These are phyloP conservation scores for Drosophila nigromelanica DNA, from an alignment of 1,140 invertebrate species.

Conservation along the genomic window DNA sequence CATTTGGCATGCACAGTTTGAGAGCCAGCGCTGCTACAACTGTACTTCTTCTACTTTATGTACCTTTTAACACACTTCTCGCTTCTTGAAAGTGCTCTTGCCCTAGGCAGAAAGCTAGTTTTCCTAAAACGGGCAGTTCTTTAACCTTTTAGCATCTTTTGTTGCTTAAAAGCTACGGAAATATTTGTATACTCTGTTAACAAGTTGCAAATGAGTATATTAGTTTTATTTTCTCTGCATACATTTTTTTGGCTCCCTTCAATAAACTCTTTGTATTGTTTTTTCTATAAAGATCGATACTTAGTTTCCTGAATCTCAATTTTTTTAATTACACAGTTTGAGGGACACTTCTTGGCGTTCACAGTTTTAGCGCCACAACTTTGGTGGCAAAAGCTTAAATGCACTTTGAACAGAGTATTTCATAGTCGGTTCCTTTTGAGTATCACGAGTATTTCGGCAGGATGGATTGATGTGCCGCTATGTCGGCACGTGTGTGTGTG, in stretches of 20 bases:
- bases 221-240: too few relatives aligned
- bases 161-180: conserved; percentile 46
- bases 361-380: too few relatives aligned
- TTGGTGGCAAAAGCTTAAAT: too few relatives aligned
- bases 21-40: conserved; percentile 30
- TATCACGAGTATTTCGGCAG: conserved; percentile 1
- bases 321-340: too few relatives aligned
- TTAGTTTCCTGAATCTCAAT: too few relatives aligned
- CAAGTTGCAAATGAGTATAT: too few relatives aligned
- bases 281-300: too few relatives aligned
- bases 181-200: neutral
- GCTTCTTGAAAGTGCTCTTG: conserved; percentile 45
- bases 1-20: conserved; percentile 39
- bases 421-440: too few relatives aligned
- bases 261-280: too few relatives aligned
- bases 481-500: neutral
- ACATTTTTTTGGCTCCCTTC: too few relatives aligned
- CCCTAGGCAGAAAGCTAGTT: conserved; percentile 12
- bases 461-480: neutral
- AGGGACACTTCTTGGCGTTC: too few relatives aligned
- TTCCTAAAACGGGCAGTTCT: conserved; percentile 12
- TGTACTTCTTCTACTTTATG: neutral
- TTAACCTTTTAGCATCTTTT: conserved; percentile 71
- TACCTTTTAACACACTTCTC: neutral
- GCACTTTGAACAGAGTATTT: too few relatives aligned